Base-by-base conservation (phyloP, 2,888 invertebrate species). In the Lochmaea capreae region DNA sequence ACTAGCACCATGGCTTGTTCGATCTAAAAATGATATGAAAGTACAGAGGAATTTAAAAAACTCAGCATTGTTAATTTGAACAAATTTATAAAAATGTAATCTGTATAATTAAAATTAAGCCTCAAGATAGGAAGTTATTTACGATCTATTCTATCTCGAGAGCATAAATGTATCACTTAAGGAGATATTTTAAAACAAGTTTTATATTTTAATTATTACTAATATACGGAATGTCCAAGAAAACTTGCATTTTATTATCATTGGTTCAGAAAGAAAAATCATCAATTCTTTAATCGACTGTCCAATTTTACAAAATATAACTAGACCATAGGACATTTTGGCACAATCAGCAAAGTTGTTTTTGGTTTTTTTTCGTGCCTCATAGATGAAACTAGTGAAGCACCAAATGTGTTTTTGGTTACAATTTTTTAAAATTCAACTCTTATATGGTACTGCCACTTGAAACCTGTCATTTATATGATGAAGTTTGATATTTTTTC, bases 81-180 rank as follows among this genome's bases (percentile, higher is more conserved):
- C 52, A 8, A 52, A 6, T 52, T 52, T 52, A 52, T 52, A 52
- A 52, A 16, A 52, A 52, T 52, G 52, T 52, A 52, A 16, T n/a
- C n/a, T 52, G 52, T 4, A 52, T 52, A 52, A 52, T 52, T 14
- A 52, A 52, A 12, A 52, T 52, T 52, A 16, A 52, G 52, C 52
- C 52, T 52, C 16, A 52, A 52, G 52, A 52, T 52, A 52, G 52
- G n/a, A 52, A 52, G 14, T n/a, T 52, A 52, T 52, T 52, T 52
- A 52, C 52, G 52, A 52, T 52, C n/a, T 52, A 52, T 52, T 52
- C 52, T 14, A n/a, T 52, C 14, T 14, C 52, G 52, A n/a, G 14
- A 52, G 14, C n/a, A 52, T 52, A 52, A 52, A 52, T 52, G 52
- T 52, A 52, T 52, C 52, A n/a, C 46, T 46, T 46, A 46, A 46